phyloP scores from a whole-genome alignment of 2,113 vertebrate genomes.

The Neolamprologus falcicula region DNA sequence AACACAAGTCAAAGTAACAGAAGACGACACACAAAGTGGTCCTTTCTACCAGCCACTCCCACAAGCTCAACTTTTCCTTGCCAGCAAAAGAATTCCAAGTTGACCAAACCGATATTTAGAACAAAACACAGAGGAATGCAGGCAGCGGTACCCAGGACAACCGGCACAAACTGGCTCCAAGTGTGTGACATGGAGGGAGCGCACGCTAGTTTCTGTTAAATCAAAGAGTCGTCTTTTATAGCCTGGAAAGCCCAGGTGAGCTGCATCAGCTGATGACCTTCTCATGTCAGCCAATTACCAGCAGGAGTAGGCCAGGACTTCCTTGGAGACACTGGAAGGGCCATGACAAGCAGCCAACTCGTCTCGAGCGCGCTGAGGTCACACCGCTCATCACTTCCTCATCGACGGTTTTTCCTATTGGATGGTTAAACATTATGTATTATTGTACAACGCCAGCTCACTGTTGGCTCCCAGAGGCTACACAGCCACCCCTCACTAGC shows the following conservation, averaged over 20 bases:
- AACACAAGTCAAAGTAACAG: neutral
- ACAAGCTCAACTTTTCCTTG: neutral
- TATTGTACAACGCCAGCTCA: neutral
- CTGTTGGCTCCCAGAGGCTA: fast-evolving
- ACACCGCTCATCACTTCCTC: neutral
- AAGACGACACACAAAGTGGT: neutral
- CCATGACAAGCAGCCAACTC: neutral
- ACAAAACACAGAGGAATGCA: neutral
- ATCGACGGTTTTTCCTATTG: neutral
- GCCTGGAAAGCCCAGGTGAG: neutral
- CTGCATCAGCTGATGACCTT: neutral
- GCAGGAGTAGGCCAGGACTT: neutral
- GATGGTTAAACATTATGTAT: neutral
- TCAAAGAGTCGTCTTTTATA: neutral
- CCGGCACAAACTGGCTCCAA: neutral
- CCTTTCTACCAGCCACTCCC: neutral
- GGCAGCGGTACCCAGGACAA: neutral
- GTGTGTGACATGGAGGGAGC: fast-evolving
- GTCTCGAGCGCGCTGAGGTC: neutral
- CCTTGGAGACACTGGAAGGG: neutral
- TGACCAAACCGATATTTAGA: neutral
- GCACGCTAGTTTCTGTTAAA: neutral
- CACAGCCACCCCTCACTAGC: neutral
- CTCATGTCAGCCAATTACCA: neutral
- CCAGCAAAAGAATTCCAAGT: neutral